Evolutionary conservation across 1,140 invertebrate genomes (phyloP).

Genomic region (Drosophila tristis): DNA sequence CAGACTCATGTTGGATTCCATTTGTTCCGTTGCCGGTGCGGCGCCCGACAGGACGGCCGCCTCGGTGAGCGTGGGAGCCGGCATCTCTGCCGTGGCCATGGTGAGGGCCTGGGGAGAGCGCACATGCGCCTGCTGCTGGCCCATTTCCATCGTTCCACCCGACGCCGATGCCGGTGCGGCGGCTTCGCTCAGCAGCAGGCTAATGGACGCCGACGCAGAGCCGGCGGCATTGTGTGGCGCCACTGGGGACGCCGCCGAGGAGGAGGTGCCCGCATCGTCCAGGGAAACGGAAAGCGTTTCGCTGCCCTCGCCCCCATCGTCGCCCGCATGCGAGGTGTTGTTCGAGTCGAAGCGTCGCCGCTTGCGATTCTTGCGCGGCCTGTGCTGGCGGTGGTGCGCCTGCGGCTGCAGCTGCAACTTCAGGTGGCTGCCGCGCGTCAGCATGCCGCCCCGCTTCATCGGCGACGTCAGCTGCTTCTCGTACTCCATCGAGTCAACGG

Average conservation of each 20-base stretch:
- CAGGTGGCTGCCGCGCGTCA: conserved; percentile 49
- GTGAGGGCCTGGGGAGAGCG: conserved; percentile 61
- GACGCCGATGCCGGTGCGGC: conserved; percentile 57
- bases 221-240: conserved; percentile 36
- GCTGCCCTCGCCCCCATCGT: conserved; percentile 43
- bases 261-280: conserved; percentile 35
- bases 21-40: conserved; percentile 36
- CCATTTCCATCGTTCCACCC: conserved; percentile 67
- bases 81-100: conserved; percentile 54
- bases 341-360: conserved; percentile 69
- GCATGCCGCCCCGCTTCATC: conserved; percentile 62
- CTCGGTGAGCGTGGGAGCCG: conserved; percentile 45
- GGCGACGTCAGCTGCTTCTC: conserved; percentile 88
- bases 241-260: conserved; percentile 62
- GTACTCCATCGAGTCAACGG: conserved; percentile 92
- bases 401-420: conserved; percentile 48
- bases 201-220: conserved; percentile 15
- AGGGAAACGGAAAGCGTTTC: conserved; percentile 54
- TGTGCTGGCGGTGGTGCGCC: conserved; percentile 71
- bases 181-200: conserved; percentile 60
- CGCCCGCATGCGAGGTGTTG: conserved; percentile 60
- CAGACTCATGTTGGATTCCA: conserved; percentile 48
- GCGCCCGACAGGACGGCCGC: conserved; percentile 37
- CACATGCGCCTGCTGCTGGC: conserved; percentile 70
- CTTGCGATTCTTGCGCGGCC: conserved; percentile 82